Conservation (phyloP, 2,888 invertebrate genomes). For the Pinctada fucata region DNA sequence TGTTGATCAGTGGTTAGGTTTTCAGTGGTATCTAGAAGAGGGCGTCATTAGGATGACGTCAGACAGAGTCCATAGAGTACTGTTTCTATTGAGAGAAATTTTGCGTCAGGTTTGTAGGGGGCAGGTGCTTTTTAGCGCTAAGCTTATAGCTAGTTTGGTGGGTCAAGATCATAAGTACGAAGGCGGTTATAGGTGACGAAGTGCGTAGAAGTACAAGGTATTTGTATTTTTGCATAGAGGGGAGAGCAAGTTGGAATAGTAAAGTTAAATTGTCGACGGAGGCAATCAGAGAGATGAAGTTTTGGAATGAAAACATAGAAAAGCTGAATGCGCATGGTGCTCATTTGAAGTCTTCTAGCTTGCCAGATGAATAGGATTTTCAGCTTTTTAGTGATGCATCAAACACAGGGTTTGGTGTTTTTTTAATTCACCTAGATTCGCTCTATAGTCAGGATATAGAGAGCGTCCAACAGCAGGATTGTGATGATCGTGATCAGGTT, state of each 20-base stretch:
- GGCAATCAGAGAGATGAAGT: constrained; percentile 11
- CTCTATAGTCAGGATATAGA: constrained; percentile 3
- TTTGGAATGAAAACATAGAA: constrained; percentile 18
- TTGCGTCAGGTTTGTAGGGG: no score
- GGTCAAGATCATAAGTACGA: no score
- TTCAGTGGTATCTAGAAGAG: constrained; percentile 18
- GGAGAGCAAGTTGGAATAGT: constrained; percentile 31
- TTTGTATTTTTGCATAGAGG: constrained; percentile 28
- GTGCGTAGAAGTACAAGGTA: constrained; percentile 18
- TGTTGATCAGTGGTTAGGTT: constrained; percentile 27
- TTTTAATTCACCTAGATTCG: not conserved
- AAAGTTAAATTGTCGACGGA: constrained; percentile 7
- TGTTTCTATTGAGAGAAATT: no score
- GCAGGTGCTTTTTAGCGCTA: no score
- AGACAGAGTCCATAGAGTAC: not conserved
- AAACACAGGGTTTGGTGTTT: constrained; percentile 25
- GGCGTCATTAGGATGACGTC: not conserved
- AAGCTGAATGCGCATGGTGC: not conserved
- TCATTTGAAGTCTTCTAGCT: not conserved
- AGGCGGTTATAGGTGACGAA: not conserved
- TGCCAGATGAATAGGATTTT: constrained; percentile 9
- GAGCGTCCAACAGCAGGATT: not conserved
- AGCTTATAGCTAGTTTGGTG: no score
- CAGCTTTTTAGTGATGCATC: constrained; percentile 16
- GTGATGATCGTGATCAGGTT: no score